Conservation (phyloP, 2,113 vertebrate species). For the Cepphus grylle region DNA sequence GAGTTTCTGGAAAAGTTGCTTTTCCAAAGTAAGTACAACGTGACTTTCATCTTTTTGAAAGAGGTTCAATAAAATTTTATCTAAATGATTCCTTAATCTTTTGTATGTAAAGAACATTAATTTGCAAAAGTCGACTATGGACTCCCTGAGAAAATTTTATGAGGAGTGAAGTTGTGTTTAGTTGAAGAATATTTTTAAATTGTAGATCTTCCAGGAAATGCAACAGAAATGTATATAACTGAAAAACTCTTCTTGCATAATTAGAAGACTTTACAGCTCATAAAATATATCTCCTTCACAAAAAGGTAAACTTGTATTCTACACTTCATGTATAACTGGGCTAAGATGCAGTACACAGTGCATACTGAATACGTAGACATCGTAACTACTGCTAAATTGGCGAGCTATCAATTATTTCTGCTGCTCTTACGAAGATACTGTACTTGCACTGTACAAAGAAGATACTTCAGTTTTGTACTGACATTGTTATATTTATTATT, state of each 20-base stretch:
- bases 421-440: neutral
- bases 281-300: neutral
- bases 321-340: neutral
- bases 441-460: neutral
- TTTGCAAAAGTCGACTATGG: neutral
- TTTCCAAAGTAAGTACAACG: slow-evolving; percentile 85
- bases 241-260: neutral
- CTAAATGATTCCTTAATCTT: neutral
- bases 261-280: neutral
- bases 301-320: neutral
- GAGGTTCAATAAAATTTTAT: neutral
- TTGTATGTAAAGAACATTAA: neutral
- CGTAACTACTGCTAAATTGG: neutral
- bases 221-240: neutral
- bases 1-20: slow-evolving; percentile 81
- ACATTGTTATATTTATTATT: neutral
- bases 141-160: neutral
- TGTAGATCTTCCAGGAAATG: neutral
- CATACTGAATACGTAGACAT: neutral
- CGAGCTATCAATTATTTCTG: neutral
- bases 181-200: neutral
- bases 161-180: neutral
- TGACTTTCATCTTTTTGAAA: neutral
- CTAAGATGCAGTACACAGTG: neutral
- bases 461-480: neutral